Evolutionary conservation across 2,113 vertebrate genomes (phyloP).

Genomic region (Osmerus mordax): DNA sequence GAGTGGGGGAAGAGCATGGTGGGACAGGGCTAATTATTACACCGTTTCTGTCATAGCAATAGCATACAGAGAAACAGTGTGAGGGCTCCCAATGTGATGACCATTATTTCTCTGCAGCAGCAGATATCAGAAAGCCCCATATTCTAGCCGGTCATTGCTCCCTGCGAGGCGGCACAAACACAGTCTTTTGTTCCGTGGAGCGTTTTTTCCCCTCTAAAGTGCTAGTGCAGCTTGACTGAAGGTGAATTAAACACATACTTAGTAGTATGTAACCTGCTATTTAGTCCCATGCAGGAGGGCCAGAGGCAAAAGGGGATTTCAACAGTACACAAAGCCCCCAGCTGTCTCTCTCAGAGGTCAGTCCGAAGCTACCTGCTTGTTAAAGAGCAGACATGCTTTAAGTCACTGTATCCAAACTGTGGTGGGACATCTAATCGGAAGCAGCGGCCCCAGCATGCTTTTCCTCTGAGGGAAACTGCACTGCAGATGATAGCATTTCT

Average conservation of each 20-base stretch:
- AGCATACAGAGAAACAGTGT: conserved; percentile 14
- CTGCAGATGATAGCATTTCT: conserved; percentile 49
- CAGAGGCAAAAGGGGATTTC: conserved; percentile 39
- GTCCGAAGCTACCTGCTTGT: conserved; percentile 45
- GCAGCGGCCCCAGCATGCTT: conserved; percentile 5
- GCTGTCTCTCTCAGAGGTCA: conserved; percentile 43
- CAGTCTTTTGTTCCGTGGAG: conserved; percentile 46
- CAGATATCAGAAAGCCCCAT: conserved; percentile 40
- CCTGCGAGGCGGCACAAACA: conserved; percentile 34
- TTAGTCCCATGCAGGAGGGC: conserved; percentile 54
- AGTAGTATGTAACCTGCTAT: conserved; percentile 49
- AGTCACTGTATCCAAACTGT: conserved; percentile 31
- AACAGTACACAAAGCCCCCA: conserved; percentile 32
- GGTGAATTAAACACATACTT: conserved; percentile 36
- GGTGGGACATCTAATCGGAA: conserved; percentile 31
- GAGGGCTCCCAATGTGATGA: conserved; percentile 10
- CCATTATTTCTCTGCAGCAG: conserved; percentile 27
- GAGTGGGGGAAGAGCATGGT: not conserved
- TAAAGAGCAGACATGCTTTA: conserved; percentile 23
- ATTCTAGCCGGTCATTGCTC: conserved; percentile 36
- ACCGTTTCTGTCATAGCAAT: conserved; percentile 10
- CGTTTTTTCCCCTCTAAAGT: conserved; percentile 32
- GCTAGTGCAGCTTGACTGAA: conserved; percentile 39
- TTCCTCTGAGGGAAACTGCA: conserved; percentile 40
- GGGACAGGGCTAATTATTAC: conserved; percentile 42